These are phyloP conservation scores for Charina bottae DNA, from an alignment of 2,113 vertebrate species.

Conservation along the genomic window DNA sequence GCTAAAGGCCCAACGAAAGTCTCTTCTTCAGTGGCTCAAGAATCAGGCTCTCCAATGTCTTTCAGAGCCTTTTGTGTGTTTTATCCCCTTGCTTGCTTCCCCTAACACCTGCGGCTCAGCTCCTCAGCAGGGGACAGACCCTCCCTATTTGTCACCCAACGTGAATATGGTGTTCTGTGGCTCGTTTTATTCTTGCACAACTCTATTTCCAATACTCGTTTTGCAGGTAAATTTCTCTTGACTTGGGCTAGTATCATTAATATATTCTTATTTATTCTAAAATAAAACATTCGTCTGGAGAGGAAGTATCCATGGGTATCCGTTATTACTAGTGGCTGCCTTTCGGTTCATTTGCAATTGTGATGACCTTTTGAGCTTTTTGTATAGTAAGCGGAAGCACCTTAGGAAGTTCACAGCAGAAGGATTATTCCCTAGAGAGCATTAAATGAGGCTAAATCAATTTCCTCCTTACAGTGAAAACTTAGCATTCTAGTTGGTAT, in stretches of 20 bases:
- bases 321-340: constrained; percentile 35
- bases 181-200: background rate
- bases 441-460: constrained; percentile 71
- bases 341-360: constrained; percentile 73
- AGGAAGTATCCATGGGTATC: constrained; percentile 39
- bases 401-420: constrained; percentile 66
- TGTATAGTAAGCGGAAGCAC: constrained; percentile 62
- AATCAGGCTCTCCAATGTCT: background rate
- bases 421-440: constrained; percentile 71
- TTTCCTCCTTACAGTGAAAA: constrained; percentile 45
- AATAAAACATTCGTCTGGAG: constrained; percentile 31
- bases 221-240: background rate
- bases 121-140: background rate
- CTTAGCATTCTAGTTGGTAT: constrained; percentile 15
- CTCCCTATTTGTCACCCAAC: background rate
- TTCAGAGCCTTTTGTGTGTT: background rate
- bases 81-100: background rate
- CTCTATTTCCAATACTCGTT: background rate
- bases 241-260: background rate
- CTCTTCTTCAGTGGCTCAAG: background rate
- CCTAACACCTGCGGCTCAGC: background rate
- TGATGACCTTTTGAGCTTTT: constrained; percentile 74
- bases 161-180: background rate
- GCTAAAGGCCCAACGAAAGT: background rate
- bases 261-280: constrained; percentile 55